Evolutionary conservation across 2,797 vertebrate species (phyloP).

Genomic region (Brachyrhaphis roseni): DNA sequence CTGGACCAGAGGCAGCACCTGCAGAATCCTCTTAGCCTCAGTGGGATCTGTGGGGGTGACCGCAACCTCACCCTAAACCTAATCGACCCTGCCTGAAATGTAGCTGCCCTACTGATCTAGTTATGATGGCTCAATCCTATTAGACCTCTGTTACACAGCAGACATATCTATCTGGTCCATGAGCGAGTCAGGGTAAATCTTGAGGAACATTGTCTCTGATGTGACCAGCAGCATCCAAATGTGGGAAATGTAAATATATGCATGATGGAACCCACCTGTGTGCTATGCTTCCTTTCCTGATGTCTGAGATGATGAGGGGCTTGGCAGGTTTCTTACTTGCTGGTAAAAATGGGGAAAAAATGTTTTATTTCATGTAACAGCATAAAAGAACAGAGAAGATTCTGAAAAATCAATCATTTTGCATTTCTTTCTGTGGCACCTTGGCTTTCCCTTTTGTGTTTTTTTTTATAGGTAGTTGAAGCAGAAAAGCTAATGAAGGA

Average conservation of each 20-base stretch:
- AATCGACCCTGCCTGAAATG: conserved; percentile 58
- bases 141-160: conserved; percentile 52
- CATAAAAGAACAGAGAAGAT: neutral
- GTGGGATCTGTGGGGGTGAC: conserved; percentile 58
- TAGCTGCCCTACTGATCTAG: conserved; percentile 66
- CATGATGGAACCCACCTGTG: conserved; percentile 86
- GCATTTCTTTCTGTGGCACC: neutral
- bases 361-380: neutral
- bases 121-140: conserved; percentile 71
- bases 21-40: conserved; percentile 67
- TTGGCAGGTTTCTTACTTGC: conserved; percentile 93
- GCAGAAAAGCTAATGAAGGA: conserved; percentile 34
- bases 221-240: neutral
- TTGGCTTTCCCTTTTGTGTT: neutral
- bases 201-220: neutral
- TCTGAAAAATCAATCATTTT: neutral
- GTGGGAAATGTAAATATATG: neutral
- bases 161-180: conserved; percentile 36
- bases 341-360: conserved; percentile 58
- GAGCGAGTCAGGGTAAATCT: conserved; percentile 29
- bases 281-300: conserved; percentile 95
- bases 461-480: conserved; percentile 10
- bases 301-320: conserved; percentile 97
- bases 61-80: conserved; percentile 63
- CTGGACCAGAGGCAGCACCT: conserved; percentile 30